Evolutionary conservation across 2,888 invertebrate species (phyloP).

Genomic region (Epirrita christyi): DNA sequence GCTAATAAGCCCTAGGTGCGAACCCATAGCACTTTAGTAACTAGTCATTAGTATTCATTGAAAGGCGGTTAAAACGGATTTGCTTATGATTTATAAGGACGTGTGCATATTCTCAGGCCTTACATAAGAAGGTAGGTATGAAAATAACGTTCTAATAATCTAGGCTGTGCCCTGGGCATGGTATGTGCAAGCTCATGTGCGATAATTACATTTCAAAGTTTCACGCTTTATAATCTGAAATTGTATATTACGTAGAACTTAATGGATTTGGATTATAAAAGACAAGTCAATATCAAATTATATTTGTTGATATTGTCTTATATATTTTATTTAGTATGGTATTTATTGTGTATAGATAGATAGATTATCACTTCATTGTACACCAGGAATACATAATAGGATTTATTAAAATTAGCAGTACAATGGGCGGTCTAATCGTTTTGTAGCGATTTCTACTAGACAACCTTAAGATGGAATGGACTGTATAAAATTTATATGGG

Average conservation of each 20-base stretch:
- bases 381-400: no score
- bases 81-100: constrained; percentile 29
- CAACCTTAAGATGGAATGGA: no score
- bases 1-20: constrained; percentile 5
- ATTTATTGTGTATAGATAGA: no score
- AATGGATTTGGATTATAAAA: constrained; percentile 8
- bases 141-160: constrained; percentile 21
- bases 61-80: constrained; percentile 33
- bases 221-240: constrained; percentile 23
- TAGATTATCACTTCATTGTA: no score
- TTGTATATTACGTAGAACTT: constrained; percentile 7
- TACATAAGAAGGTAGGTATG: constrained; percentile 10
- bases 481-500: no score
- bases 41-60: constrained; percentile 43
- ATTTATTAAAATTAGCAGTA: no score
- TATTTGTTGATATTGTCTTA: no score
- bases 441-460: no score
- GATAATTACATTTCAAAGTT: constrained; percentile 22
- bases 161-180: constrained; percentile 21
- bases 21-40: constrained; percentile 25
- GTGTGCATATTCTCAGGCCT: constrained; percentile 32
- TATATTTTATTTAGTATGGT: no score
- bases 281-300: not conserved
- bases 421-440: no score
- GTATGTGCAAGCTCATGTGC: constrained; percentile 25